Percentiles rank a stretch among this genome's conserved stretches.
Conservation (phyloP, 2,113 vertebrate species). For the Narcine bancroftii region DNA sequence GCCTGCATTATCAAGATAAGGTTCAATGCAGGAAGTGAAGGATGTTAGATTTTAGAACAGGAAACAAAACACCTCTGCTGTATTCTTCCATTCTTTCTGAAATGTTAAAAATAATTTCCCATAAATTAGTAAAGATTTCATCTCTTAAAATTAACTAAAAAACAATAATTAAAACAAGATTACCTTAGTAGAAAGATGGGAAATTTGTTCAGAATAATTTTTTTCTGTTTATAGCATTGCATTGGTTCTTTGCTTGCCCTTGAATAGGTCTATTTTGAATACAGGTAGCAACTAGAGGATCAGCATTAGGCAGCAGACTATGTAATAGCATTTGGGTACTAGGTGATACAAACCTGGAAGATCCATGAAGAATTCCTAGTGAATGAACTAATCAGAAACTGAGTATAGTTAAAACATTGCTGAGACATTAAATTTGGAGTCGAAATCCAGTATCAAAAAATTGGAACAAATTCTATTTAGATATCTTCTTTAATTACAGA, state of each 20-base stretch:
- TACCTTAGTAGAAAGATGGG: background rate
- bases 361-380: background rate
- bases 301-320: background rate
- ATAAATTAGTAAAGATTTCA: background rate
- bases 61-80: background rate
- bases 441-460: background rate
- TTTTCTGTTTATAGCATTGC: background rate
- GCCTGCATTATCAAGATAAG: background rate
- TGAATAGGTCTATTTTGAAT: background rate
- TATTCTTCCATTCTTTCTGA: background rate
- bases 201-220: background rate
- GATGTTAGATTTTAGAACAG: slow-evolving; percentile 14
- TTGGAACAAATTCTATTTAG: background rate
- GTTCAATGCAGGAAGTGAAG: background rate
- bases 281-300: too few species aligned
- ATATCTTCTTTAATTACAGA: too few species aligned
- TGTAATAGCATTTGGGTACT: background rate
- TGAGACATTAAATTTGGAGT: background rate
- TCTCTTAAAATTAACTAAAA: background rate
- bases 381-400: background rate
- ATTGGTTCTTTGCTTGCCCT: too few species aligned
- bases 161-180: background rate
- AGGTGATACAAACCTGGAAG: background rate
- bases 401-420: background rate
- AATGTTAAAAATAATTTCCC: background rate